Evolutionary conservation across 2,113 vertebrate genomes (phyloP), one percentile per base, ranked within the genome.

Genomic region (Pelmatolapia mariae): DNA sequence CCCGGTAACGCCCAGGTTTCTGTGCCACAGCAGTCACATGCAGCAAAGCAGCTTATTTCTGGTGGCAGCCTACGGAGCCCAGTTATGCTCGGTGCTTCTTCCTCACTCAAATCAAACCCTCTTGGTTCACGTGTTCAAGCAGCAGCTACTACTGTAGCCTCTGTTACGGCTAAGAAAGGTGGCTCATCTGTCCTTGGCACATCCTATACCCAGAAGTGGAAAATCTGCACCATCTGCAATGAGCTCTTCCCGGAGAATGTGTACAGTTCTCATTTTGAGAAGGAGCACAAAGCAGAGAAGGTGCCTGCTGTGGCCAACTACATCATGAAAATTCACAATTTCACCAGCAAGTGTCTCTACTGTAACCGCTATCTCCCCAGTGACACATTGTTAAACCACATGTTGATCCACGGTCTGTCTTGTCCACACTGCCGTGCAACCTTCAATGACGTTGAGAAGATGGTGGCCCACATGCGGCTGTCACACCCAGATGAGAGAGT

Each of bases 321-420:
- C 95, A 99, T 99, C 86, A 99, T 99, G 99, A 99, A 99, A 96
- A 99, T 99, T 95, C 98, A 99, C 95, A 99, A 99, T 95, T 99
- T 99, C 92, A 99, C 99, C 94, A 99, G 98, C 96, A 99, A 99
- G 96, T 99, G 99, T 96, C 97, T 99, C 84, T 99, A 99, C 96
- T 99, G 99, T 96, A 99, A 99, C 92, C 98, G 99, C 73, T 99
- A 99, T 93, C 96, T 99, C 88, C 98, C 99, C 90, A 99, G 98
- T 26, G 99, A 99, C 92, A 99, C 99, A 0, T 93, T 99, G 93
- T 96, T 99, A 54, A 99, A 99, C 89, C 99, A 99, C 82, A 99
- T 99, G 99, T 89, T 99, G 84, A 99, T 99, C 87, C 99, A 99
- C 7, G 99, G 99, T 54, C 96, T 99, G 66, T 99, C 98, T 2